A percentile compares a stretch with the other conserved stretches of the same genome.
Evolutionary conservation across 1,140 invertebrate species (phyloP).

Genomic region (Lordiphosa collinella): DNA sequence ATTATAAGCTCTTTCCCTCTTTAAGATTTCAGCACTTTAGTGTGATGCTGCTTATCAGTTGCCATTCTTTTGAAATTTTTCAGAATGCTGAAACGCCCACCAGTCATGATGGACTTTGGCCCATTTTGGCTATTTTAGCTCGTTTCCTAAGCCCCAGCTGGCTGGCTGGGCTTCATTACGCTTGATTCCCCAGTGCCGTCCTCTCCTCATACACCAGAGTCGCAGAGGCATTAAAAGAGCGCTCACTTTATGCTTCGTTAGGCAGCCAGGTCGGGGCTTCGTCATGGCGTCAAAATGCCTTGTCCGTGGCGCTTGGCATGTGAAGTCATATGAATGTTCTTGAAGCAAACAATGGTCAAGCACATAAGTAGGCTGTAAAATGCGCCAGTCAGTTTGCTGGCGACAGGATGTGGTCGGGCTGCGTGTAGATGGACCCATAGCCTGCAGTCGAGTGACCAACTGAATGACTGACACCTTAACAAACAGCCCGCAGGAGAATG

Average conservation of each 20-base stretch:
- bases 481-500: slow-evolving; percentile 42
- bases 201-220: slow-evolving; percentile 9
- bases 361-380: slow-evolving; percentile 32
- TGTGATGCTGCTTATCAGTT: slow-evolving; percentile 46
- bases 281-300: slow-evolving; percentile 60
- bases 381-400: slow-evolving; percentile 39
- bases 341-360: slow-evolving; percentile 33
- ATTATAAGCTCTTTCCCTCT: slow-evolving; percentile 21
- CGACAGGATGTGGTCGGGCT: slow-evolving; percentile 70
- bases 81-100: slow-evolving; percentile 4
- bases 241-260: slow-evolving; percentile 58
- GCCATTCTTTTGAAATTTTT: slow-evolving; percentile 43
- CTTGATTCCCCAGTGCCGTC: slow-evolving; percentile 60
- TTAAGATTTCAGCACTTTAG: too few species aligned
- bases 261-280: slow-evolving; percentile 22
- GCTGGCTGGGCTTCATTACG: slow-evolving; percentile 59
- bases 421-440: slow-evolving; percentile 40
- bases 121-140: slow-evolving; percentile 18
- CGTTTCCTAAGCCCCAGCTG: slow-evolving; percentile 4
- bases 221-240: slow-evolving; percentile 29
- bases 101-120: slow-evolving; percentile 13
- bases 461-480: slow-evolving; percentile 66
- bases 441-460: slow-evolving; percentile 62
- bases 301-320: slow-evolving; percentile 19
- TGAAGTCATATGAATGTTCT: slow-evolving; percentile 54